phyloP scores from a whole-genome alignment of 2,888 invertebrate genomes.

The Chromoteleia sp. region DNA sequence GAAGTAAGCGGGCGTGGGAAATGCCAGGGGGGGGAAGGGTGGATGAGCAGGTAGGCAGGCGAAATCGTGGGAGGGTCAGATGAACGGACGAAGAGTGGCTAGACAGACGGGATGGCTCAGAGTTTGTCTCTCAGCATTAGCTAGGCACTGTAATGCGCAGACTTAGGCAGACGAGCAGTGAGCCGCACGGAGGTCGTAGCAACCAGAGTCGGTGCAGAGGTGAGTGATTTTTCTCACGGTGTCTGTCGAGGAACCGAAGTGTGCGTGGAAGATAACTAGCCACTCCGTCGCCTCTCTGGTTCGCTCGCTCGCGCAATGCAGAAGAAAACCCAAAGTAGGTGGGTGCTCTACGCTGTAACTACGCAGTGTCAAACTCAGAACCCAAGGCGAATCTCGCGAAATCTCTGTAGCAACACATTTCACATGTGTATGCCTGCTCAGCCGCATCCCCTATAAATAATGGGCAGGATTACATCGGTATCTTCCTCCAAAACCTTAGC shows the following conservation, averaged over 20 bases:
- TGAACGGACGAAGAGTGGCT: slow-evolving; percentile 81
- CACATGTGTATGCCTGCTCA: slow-evolving; percentile 81
- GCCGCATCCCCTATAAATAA: slow-evolving; percentile 85
- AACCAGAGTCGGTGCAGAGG: slow-evolving; percentile 78
- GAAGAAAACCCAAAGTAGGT: slow-evolving; percentile 83
- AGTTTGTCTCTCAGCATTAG: slow-evolving; percentile 74
- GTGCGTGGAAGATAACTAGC: slow-evolving; percentile 79
- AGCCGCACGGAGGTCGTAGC: slow-evolving; percentile 78
- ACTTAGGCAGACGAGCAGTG: slow-evolving; percentile 75
- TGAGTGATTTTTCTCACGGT: slow-evolving; percentile 76
- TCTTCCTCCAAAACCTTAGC: slow-evolving; percentile 76
- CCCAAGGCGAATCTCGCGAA: slow-evolving; percentile 84
- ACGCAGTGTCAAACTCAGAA: slow-evolving; percentile 83
- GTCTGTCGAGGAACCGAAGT: slow-evolving; percentile 81
- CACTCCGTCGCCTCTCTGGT: slow-evolving; percentile 75
- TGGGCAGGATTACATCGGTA: slow-evolving; percentile 83
- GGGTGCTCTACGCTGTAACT: slow-evolving; percentile 84
- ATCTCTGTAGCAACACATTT: slow-evolving; percentile 82
- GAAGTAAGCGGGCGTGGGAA: slow-evolving; percentile 78
- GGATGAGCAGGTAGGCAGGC: slow-evolving; percentile 79
- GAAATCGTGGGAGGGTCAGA: slow-evolving; percentile 82
- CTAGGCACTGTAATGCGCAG: slow-evolving; percentile 74
- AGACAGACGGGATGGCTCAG: slow-evolving; percentile 76
- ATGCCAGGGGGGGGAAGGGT: slow-evolving; percentile 73
- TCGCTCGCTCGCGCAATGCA: slow-evolving; percentile 80